A percentile compares a stretch with the other conserved stretches of the same genome.
Conservation (phyloP, 2,113 vertebrate species). For the Arizona elegans region DNA sequence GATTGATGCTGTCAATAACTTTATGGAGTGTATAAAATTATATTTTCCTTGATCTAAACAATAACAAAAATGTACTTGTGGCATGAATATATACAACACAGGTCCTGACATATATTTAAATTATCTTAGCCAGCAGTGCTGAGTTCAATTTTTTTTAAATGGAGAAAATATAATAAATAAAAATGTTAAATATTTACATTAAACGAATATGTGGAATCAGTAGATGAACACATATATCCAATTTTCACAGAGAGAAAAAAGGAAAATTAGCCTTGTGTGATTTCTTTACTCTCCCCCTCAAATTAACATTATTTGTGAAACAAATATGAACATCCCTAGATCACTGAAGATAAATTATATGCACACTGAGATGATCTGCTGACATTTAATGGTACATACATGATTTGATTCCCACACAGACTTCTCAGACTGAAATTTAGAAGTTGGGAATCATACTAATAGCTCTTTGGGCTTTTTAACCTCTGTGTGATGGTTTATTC, state of each 20-base stretch:
- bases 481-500: neutral
- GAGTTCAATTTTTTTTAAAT: slow-evolving; percentile 48
- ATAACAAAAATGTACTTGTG: slow-evolving; percentile 56
- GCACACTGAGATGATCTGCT: slow-evolving; percentile 56
- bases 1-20: slow-evolving; percentile 61
- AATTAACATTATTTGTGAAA: slow-evolving; percentile 42
- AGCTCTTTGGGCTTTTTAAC: neutral
- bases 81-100: slow-evolving; percentile 71
- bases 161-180: slow-evolving; percentile 72
- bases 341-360: slow-evolving; percentile 51
- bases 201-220: slow-evolving; percentile 67
- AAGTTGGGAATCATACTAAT: neutral
- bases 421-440: slow-evolving; percentile 24
- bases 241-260: slow-evolving; percentile 59
- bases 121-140: slow-evolving; percentile 65
- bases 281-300: slow-evolving; percentile 6
- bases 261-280: slow-evolving; percentile 55
- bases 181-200: slow-evolving; percentile 74
- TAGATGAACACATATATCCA: slow-evolving; percentile 66
- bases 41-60: slow-evolving; percentile 63
- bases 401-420: slow-evolving; percentile 55
- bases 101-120: slow-evolving; percentile 57
- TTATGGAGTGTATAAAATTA: slow-evolving; percentile 66
- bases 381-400: slow-evolving; percentile 50
- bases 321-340: slow-evolving; percentile 51